phyloP scores from a whole-genome alignment of 2,113 vertebrate genomes.

The Cyprinodon variegatus region DNA sequence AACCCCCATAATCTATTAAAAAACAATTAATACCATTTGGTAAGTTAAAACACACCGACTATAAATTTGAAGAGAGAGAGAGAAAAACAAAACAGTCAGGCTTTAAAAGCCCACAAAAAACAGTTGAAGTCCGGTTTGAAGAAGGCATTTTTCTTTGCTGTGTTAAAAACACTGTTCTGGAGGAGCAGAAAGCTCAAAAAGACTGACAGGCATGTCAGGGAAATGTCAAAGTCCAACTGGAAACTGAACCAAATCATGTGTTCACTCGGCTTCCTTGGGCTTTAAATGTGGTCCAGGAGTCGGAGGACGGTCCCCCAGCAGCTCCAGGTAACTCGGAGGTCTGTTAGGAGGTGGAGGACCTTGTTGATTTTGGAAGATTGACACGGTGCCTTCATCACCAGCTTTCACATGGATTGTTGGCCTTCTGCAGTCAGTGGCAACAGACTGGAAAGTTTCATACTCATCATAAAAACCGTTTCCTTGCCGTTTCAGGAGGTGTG shows the following conservation, averaged over 20 bases:
- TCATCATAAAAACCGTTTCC: slow-evolving; percentile 43
- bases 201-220: slow-evolving; percentile 12
- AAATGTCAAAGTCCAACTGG: slow-evolving; percentile 31
- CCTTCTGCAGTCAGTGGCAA: slow-evolving; percentile 66
- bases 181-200: no score
- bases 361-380: slow-evolving; percentile 63
- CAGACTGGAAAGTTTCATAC: slow-evolving; percentile 80
- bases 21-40: no score
- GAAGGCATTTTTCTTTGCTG: no score
- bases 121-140: no score
- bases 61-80: no score
- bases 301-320: slow-evolving; percentile 24
- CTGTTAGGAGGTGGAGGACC: slow-evolving; percentile 79
- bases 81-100: no score
- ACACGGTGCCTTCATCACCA: slow-evolving; percentile 52
- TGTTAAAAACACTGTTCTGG: no score
- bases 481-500: slow-evolving; percentile 79
- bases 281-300: slow-evolving; percentile 30
- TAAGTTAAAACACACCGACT: no score
- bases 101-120: no score
- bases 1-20: no score
- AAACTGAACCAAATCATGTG: slow-evolving; percentile 14
- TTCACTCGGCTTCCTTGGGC: slow-evolving; percentile 59
- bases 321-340: slow-evolving; percentile 1
- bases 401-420: slow-evolving; percentile 42